These are phyloP conservation scores for Drosophila picticornis DNA, from an alignment of 2,888 invertebrate species.

Conservation along the genomic window DNA sequence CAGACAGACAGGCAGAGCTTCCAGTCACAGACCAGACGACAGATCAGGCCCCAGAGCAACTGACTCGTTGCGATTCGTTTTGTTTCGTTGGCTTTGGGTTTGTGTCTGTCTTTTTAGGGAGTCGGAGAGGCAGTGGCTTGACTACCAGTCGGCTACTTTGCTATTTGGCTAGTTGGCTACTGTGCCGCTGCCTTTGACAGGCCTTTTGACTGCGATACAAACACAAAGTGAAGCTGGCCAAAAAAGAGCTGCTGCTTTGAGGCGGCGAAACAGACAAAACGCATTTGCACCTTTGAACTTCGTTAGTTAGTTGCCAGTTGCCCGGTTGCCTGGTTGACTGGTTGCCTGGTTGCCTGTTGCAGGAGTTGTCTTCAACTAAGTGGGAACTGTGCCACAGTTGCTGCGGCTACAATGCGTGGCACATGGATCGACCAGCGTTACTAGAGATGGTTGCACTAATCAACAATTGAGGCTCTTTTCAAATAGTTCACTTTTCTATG, in stretches of 20 bases:
- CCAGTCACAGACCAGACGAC: slow-evolving; percentile 20
- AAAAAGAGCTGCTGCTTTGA: slow-evolving; percentile 3
- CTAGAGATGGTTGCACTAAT: slow-evolving; percentile 6
- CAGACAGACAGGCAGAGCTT: neutral
- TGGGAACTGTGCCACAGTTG: slow-evolving; percentile 63
- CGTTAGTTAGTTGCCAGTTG: slow-evolving; percentile 40
- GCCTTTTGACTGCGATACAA: slow-evolving; percentile 18
- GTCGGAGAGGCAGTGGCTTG: slow-evolving; percentile 3
- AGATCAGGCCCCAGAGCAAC: slow-evolving; percentile 41
- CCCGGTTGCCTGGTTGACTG: too few species aligned
- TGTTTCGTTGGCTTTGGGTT: slow-evolving; percentile 1
- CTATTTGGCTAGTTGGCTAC: slow-evolving; percentile 30
- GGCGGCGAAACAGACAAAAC: slow-evolving; percentile 53
- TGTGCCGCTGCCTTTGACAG: slow-evolving; percentile 53
- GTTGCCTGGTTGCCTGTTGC: slow-evolving; percentile 10
- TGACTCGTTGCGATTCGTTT: slow-evolving; percentile 33
- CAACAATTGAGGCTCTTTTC: neutral
- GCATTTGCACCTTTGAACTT: slow-evolving; percentile 81
- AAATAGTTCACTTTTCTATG: neutral
- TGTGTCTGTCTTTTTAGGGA: slow-evolving; percentile 46
- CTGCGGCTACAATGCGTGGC: neutral
- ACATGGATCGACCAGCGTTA: neutral
- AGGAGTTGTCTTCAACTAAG: slow-evolving; percentile 23
- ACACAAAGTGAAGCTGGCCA: slow-evolving; percentile 27
- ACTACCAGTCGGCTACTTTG: neutral